These are phyloP conservation scores for Drosophila pseudoobscura DNA, from an alignment of 1,140 invertebrate species.

Conservation along the genomic window DNA sequence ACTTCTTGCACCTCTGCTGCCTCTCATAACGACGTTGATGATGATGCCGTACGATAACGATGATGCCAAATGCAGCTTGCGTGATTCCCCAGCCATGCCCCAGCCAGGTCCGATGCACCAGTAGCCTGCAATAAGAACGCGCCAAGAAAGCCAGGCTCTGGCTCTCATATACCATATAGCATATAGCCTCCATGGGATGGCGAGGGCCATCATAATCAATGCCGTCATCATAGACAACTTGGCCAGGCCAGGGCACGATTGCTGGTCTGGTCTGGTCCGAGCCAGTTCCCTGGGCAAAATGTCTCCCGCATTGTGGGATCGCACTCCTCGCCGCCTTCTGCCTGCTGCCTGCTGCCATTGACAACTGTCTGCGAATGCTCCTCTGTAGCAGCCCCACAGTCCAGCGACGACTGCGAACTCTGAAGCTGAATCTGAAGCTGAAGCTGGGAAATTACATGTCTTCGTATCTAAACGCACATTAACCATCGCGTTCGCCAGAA, in stretches of 20 bases:
- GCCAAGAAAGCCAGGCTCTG: background rate
- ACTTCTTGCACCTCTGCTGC: too few relatives aligned
- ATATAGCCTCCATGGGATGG: conserved; percentile 5
- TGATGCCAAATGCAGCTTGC: conserved; percentile 55
- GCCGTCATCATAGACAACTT: conserved; percentile 61
- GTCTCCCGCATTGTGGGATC: conserved; percentile 45
- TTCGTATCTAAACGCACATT: conserved; percentile 79
- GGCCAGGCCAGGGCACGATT: conserved; percentile 17
- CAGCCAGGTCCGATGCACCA: background rate
- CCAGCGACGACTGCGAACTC: background rate
- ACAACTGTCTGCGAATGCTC: conserved; percentile 51
- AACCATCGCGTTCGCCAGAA: conserved; percentile 69
- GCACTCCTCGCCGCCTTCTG: background rate
- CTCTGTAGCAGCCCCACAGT: conserved; percentile 10
- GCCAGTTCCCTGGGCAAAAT: conserved; percentile 47
- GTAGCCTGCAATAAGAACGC: conserved; percentile 17
- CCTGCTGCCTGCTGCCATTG: conserved; percentile 37
- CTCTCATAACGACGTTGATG: conserved; percentile 20
- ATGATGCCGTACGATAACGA: conserved; percentile 39
- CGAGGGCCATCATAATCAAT: conserved; percentile 65
- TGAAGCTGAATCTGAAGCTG: conserved; percentile 1
- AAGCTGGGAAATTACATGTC: conserved; percentile 76
- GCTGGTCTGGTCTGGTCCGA: background rate
- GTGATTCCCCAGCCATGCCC: conserved; percentile 35
- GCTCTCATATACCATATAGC: conserved; percentile 17